Evolutionary conservation across 2,888 invertebrate genomes (phyloP).

Genomic region (Cheilosia soror): DNA sequence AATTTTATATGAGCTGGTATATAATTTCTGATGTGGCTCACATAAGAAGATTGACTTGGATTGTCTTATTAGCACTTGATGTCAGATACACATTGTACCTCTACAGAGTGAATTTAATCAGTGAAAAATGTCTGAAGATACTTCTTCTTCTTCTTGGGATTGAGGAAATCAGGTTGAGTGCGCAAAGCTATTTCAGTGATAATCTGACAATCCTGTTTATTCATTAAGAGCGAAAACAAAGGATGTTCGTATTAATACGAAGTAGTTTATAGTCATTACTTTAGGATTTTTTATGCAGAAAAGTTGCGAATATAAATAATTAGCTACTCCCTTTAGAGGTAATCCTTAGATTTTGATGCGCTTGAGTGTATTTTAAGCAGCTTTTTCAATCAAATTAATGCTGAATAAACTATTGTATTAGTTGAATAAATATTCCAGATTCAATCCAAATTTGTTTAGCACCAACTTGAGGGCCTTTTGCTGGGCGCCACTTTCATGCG

Average conservation of each 20-base stretch:
- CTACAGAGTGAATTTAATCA: not conserved
- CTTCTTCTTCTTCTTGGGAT: not conserved
- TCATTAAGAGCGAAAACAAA: slow-evolving; percentile 14
- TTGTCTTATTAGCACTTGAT: slow-evolving; percentile 48
- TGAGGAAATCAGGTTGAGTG: not conserved
- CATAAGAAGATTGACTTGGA: not conserved
- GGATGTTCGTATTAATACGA: not conserved
- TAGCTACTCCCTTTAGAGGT: not conserved
- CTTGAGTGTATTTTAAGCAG: too few relatives aligned
- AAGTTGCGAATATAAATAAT: slow-evolving; percentile 23
- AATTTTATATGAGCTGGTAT: slow-evolving; percentile 9
- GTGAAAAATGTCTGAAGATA: not conserved
- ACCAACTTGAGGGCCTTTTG: too few relatives aligned
- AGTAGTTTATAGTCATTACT: not conserved
- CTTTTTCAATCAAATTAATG: too few relatives aligned
- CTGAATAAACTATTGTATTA: too few relatives aligned
- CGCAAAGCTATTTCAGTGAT: not conserved
- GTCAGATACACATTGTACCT: slow-evolving; percentile 19
- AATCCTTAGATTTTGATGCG: not conserved
- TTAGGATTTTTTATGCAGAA: not conserved
- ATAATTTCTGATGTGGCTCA: not conserved
- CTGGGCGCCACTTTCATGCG: too few relatives aligned
- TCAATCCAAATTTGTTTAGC: too few relatives aligned
- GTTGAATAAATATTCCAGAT: too few relatives aligned
- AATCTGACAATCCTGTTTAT: slow-evolving; percentile 25